Conservation (phyloP, 2,113 vertebrate genomes). For the Archocentrus centrarchus region DNA sequence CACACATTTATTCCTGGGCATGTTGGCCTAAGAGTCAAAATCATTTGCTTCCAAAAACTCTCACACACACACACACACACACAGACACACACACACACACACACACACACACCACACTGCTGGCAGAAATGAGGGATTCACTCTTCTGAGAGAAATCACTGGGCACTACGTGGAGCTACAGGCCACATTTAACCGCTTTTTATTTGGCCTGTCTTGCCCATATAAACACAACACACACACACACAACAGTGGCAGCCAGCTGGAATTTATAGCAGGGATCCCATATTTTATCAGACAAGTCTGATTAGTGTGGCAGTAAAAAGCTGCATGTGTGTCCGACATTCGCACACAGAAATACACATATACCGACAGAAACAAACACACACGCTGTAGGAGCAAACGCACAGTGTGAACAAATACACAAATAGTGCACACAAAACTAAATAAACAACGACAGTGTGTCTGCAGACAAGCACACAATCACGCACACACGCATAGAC, state of each 20-base stretch:
- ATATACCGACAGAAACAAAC: neutral
- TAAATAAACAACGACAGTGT: constrained; percentile 52
- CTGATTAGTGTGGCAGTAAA: constrained; percentile 69
- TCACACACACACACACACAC: neutral
- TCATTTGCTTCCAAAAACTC: constrained; percentile 41
- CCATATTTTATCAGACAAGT: constrained; percentile 66
- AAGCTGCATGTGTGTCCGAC: constrained; percentile 50
- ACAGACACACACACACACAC: neutral
- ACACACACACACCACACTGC: neutral
- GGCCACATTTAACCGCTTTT: constrained; percentile 51
- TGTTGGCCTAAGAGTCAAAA: constrained; percentile 12
- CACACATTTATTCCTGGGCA: constrained; percentile 48
- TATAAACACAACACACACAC: constrained; percentile 34
- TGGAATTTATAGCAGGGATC: constrained; percentile 64
- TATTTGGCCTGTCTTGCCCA: constrained; percentile 42
- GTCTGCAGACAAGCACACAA: constrained; percentile 33
- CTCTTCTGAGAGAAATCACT: constrained; percentile 63
- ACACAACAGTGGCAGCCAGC: constrained; percentile 34
- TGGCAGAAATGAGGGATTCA: constrained; percentile 63
- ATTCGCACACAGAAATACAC: constrained; percentile 23
- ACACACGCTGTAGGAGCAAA: constrained; percentile 13
- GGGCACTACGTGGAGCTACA: constrained; percentile 53
- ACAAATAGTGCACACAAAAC: constrained; percentile 48
- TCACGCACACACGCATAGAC: neutral
- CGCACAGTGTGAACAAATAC: constrained; percentile 4